These are phyloP conservation scores for Zapus hudsonius DNA, from an alignment of 2,113 vertebrate species.

Conservation along the genomic window DNA sequence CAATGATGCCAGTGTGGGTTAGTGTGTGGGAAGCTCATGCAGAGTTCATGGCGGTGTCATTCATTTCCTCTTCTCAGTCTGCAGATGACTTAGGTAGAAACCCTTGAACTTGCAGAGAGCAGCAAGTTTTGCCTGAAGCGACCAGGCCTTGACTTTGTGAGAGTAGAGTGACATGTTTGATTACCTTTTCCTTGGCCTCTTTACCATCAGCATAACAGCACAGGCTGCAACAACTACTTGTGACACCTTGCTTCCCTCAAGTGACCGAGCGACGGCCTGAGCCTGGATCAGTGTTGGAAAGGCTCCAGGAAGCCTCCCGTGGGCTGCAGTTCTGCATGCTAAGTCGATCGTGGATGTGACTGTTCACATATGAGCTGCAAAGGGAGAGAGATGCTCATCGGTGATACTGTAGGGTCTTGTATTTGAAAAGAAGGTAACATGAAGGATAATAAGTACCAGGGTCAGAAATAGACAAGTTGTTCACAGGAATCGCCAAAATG, in stretches of 20 bases:
- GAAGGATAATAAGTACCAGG: not conserved
- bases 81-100: not conserved
- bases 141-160: not conserved
- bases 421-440: not conserved
- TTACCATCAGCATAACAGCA: not conserved
- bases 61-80: not conserved
- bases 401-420: not conserved
- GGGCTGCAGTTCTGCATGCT: not conserved
- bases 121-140: conserved; percentile 14
- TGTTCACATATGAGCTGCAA: not conserved
- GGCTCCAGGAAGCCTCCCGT: not conserved
- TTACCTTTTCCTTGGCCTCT: not conserved
- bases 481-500: conserved; percentile 31
- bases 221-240: not conserved
- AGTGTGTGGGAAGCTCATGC: not conserved
- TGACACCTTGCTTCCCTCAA: not conserved
- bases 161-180: not conserved
- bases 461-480: not conserved
- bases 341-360: not conserved
- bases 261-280: conserved; percentile 36
- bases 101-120: not conserved
- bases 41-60: not conserved
- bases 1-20: not conserved
- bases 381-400: conserved; percentile 19
- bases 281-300: not conserved